phyloP scores from a whole-genome alignment of 2,888 invertebrate species.

The Allygus modestus region DNA sequence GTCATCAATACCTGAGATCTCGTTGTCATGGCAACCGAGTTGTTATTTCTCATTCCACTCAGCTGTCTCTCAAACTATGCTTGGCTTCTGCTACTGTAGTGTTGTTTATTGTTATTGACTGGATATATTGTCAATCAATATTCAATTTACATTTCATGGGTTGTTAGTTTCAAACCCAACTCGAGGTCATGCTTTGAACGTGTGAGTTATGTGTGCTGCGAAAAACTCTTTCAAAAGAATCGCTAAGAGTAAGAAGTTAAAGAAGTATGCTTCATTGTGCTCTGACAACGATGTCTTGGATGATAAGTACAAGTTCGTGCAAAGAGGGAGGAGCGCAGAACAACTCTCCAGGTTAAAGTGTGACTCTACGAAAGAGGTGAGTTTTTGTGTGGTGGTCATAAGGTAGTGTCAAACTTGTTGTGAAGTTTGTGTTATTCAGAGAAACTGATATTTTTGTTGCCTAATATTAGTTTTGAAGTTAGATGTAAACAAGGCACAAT shows the following conservation, averaged over 20 bases:
- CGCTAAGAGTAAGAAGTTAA: conserved; percentile 42
- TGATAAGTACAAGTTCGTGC: conserved; percentile 32
- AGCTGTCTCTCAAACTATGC: neutral
- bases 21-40: conserved; percentile 15
- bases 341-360: conserved; percentile 21
- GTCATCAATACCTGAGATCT: conserved; percentile 44
- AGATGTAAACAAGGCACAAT: no score
- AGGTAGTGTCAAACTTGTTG: no score
- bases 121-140: conserved; percentile 9
- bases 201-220: conserved; percentile 43
- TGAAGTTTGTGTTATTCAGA: no score
- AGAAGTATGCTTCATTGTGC: conserved; percentile 41
- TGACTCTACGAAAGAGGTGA: neutral
- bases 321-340: conserved; percentile 47
- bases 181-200: conserved; percentile 18
- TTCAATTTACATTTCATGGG: conserved; percentile 13
- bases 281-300: conserved; percentile 38
- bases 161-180: neutral
- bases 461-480: no score
- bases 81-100: neutral
- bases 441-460: no score
- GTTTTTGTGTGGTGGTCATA: neutral
- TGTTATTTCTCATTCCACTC: conserved; percentile 44
- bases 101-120: conserved; percentile 1
- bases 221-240: conserved; percentile 35